Evolutionary conservation across 2,888 invertebrate species (phyloP), one percentile per base, ranked within the genome.

Genomic region (Erebia ligea): DNA sequence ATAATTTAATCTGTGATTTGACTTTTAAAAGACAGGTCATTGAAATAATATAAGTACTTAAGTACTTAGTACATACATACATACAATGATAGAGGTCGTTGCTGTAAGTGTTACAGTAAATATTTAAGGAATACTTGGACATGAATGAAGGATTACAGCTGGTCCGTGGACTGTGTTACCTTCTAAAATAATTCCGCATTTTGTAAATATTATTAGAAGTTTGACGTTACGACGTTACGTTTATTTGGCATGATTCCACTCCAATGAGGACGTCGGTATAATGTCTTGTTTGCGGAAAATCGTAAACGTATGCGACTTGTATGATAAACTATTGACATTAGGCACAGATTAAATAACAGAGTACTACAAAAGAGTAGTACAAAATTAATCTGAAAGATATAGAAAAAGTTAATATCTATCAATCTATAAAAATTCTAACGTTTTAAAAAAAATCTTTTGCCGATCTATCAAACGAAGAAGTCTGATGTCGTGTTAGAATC

Each of bases 151-250:
- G 10, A 0, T 54, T 19, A 42, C 68, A 67, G 75, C 63, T 69
- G 68, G 62, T 52, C 63, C 61, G n/a, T 40, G 34, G 34, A 6
- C 34, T 34, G 1, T 6, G 25, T 65, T 64, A 57, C 69, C 70
- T 69, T 72, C 64, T 67, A 50, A 59, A 67, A 45, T 59, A 52
- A 67, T 67, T 71, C 50, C 58, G 65, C 61, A 70, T 76, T 76
- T 76, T 74, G 57, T 62, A 59, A 57, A 76, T 74, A 76, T 72
- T 77, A 79, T 80, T 80, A 81, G 79, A 78, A 71, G 73, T 78
- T 80, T 82, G 81, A 81, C 84, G 82, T 71, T 76, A 19, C n/a
- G n/a, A n/a, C n/a, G n/a, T n/a, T 61, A 62, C 72, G 71, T 73
- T 71, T 72, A 77, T 69, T 74, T 79, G 78, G 77, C 78, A 75